Conservation (phyloP, 2,797 vertebrate species). For the Ambastaia sidthimunki region DNA sequence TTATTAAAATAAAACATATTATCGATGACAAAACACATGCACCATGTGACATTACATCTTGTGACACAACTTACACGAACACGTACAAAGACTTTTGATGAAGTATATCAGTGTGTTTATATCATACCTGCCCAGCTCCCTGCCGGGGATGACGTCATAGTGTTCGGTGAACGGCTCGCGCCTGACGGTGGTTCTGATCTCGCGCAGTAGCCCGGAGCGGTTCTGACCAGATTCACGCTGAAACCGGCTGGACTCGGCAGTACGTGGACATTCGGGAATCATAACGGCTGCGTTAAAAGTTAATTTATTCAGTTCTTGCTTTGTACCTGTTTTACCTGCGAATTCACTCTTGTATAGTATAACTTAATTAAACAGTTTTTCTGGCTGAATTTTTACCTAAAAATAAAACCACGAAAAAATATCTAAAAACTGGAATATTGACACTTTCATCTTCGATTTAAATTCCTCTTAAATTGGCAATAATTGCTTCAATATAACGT, state of each 20-base stretch:
- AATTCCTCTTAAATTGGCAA: neutral
- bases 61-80: neutral
- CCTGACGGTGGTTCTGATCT: slow-evolving; percentile 78
- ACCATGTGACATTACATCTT: neutral
- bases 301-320: neutral
- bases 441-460: slow-evolving; percentile 31
- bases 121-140: slow-evolving; percentile 88
- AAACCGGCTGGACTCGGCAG: slow-evolving; percentile 47
- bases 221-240: slow-evolving; percentile 53
- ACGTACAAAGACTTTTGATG: slow-evolving; percentile 18
- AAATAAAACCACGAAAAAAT: neutral
- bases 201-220: slow-evolving; percentile 75
- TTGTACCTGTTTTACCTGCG: neutral
- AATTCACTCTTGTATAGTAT: neutral
- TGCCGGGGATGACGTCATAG: slow-evolving; percentile 85
- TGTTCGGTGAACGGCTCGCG: slow-evolving; percentile 81
- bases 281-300: slow-evolving; percentile 70
- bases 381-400: neutral
- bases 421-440: neutral
- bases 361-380: neutral
- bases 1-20: slow-evolving; percentile 19
- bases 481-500: neutral
- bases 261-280: slow-evolving; percentile 70
- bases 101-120: neutral
- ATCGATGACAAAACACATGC: neutral